Base-by-base conservation (phyloP, 1,140 invertebrate species). In the Doryteuthis pealeii region DNA sequence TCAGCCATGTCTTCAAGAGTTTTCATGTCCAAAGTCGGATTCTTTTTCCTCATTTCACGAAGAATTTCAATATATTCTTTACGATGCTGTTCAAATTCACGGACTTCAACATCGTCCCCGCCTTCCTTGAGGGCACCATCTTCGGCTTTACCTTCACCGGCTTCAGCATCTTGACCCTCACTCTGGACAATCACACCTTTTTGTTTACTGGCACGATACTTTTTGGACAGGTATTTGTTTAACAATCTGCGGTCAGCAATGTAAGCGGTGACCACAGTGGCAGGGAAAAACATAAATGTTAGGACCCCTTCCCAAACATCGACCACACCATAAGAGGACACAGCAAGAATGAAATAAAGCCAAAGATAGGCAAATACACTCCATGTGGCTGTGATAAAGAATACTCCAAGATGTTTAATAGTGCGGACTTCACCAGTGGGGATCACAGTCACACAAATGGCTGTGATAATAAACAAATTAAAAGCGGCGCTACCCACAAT, bases 291-390 rank as follows among this genome's bases (percentile, higher is more conserved):
- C 12, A 94, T 85, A 86, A 99, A 97, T 0, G 98, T 99, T 0
- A 99, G 87, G 18, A 97, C 85, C 8, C 94, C 96, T 88, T 99
- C 98, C 97, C 97, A 99, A 2, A 99, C 92, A 92, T 87, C 78
- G 33, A 88, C 84, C 10, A 81, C 92, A 28, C 95, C 95, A 92
- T 70, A 93, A 94, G 81, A 80, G 74, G 93, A 92, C 6, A 96
- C 91, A 4, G 94, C 93, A 12, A 99, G 90, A 80, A 99, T 99
- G n/a, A 97, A 84, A 87, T 98, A 99, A 4, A 99, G 89, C 98
- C 98, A 99, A n/a, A 99, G 92, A 87, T 99, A 99, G 18, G 98
- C 98, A 86, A 99, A 99, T 32, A 99, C 91, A 73, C 96, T 98
- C 95, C 97, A 99, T 3, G 94, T 92, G 15, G 97, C 96, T 0